Evolutionary conservation across 2,888 invertebrate species (phyloP), one percentile per base, ranked within the genome.

Genomic region (Coelogynopora nodosa): DNA sequence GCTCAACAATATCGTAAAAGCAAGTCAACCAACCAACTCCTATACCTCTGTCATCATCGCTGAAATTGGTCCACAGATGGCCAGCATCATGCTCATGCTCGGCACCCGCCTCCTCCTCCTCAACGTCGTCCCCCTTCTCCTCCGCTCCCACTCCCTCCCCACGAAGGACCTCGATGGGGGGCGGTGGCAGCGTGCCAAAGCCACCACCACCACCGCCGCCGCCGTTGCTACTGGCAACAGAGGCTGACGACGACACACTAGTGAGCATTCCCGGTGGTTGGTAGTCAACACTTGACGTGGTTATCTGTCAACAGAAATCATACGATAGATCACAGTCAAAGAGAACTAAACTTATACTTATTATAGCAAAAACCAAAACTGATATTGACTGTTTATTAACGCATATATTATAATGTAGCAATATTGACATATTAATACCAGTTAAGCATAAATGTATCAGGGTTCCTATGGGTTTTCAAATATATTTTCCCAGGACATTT

Each of bases 221-320:
- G 23, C 74, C 74, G 74, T 74, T 74, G 23, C 74, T 74, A 74
- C 23, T 74, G 23, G 74, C 74, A 74, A 74, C 74, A 74, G 74
- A 13, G 18, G 49, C 49, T 13, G 10, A 23, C 5, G 74, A 74
- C 23, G 27, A 23, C 74, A 26, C 18, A 2, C 18, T 26, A 74
- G 10, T 74, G 27, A 74, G 10, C 74, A 26, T 74, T 26, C 18
- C n/a, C n/a, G n/a, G n/a, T n/a, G n/a, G 23, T 13, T 10, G 2
- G 23, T 5, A 26, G 74, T 49, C 2, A 10, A 74, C 18, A 74
- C 5, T 74, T 10, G 74, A 13, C 5, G 18, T 10, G 27, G 74
- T 2, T 5, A 23, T 74, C 74, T 74, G 49, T 18, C 5, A 49
- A 18, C 18, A 49, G 18, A 49, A 49, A 13, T 5, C 49, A 49